Evolutionary conservation across 2,888 invertebrate genomes (phyloP).

Genomic region (Formica aserva): DNA sequence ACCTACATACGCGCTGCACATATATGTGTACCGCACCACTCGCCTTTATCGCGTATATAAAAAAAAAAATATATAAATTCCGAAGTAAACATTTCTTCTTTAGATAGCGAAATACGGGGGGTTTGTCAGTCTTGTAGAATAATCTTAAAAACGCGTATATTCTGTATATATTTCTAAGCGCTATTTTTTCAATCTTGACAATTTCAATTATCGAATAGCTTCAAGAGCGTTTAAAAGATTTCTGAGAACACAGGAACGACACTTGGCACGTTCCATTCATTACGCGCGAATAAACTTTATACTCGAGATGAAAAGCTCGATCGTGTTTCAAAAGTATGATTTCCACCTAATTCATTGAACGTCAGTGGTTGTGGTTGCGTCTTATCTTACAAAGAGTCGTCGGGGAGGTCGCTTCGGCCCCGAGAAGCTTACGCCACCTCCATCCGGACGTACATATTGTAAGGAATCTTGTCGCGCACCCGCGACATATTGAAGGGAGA

Average conservation of each 20-base stretch:
- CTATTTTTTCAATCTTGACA: background rate
- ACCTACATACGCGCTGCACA: background rate
- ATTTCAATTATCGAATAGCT: background rate
- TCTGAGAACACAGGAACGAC: background rate
- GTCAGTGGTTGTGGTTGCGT: conserved; percentile 22
- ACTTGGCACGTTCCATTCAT: background rate
- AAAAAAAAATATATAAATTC: conserved; percentile 31
- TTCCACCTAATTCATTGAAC: conserved; percentile 38
- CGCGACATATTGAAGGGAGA: conserved; percentile 59
- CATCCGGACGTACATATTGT: conserved; percentile 36
- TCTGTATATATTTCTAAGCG: background rate
- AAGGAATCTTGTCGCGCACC: conserved; percentile 26
- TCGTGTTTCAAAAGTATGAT: conserved; percentile 33
- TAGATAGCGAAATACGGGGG: background rate
- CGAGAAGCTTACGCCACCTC: conserved; percentile 30
- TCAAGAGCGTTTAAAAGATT: background rate
- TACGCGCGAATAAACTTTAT: background rate
- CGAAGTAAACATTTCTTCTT: conserved; percentile 19
- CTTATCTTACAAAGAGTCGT: conserved; percentile 43
- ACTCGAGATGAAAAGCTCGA: conserved; percentile 19
- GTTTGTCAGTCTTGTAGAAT: background rate
- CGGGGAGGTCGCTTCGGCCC: conserved; percentile 22
- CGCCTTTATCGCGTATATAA: conserved; percentile 23
- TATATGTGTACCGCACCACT: background rate
- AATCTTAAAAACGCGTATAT: background rate